Base-by-base conservation (phyloP, 1,140 invertebrate species). In the Stegodyphus dumicola region DNA sequence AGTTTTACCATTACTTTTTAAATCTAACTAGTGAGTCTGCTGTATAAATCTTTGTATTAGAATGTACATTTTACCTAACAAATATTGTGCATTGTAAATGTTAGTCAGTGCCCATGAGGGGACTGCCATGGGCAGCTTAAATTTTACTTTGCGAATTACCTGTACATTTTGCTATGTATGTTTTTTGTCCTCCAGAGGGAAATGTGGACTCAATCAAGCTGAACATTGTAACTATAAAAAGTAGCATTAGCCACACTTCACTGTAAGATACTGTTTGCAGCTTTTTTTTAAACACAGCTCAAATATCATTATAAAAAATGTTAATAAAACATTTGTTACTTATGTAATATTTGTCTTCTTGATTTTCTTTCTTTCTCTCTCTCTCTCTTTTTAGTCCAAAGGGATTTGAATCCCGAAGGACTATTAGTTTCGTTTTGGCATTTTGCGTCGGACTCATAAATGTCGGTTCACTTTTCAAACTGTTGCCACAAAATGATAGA, bases 291-390 rank as follows among this genome's bases (percentile, higher is more conserved):
- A 81, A 81, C 18, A 65, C 78, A 73, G 9, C 9, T 64, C 18
- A 33, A 51, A 49, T 60, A 51, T 60, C 17, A 67, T 69, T 17
- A 17, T 69, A 70, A 69, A 33, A 49, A 64, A 53, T 81, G 78
- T 81, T 81, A 81, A 81, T 81, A 81, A 81, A 81, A 56, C 48
- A 49, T 81, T 79, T 79, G 51, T 79, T 79, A 79, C 66, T 79
- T 70, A 67, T 79, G 53, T 78, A 78, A 78, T 33, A 33, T 33
- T 33, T 33, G 33, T 33, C 33, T 33, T 33, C 33, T 33, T 33
- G n/a, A n/a, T 3, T 33, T 33, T 33, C 33, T 1, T 33, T 33
- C 33, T 33, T 33, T 33, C n/a, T n/a, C n/a, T n/a, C n/a, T n/a
- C n/a, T n/a, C n/a, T n/a, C n/a, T n/a, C n/a, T n/a, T n/a, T n/a